These are phyloP conservation scores for Chrysolina haemoptera DNA, from an alignment of 2,888 invertebrate genomes.

Conservation along the genomic window DNA sequence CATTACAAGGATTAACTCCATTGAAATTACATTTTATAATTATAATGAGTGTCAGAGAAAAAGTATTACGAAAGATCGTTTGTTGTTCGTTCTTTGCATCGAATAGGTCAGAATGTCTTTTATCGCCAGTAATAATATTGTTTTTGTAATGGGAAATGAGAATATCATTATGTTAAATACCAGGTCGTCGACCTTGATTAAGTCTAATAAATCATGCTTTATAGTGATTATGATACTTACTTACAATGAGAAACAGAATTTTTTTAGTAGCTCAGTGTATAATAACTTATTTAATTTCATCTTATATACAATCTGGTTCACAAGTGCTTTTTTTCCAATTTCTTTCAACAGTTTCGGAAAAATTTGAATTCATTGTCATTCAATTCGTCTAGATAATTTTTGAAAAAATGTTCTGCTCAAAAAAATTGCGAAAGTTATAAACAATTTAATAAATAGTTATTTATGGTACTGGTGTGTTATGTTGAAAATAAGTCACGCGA, in stretches of 20 bases:
- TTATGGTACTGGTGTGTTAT: no score
- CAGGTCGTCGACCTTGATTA: slow-evolving; percentile 29
- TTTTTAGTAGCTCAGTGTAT: not conserved
- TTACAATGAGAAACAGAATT: not conserved
- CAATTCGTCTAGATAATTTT: no score
- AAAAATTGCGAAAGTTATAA: no score
- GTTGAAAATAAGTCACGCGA: no score
- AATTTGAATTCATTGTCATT: no score
- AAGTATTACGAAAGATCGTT: slow-evolving; percentile 1
- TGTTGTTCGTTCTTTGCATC: slow-evolving; percentile 3
- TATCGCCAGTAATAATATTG: slow-evolving; percentile 25
- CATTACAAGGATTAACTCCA: not conserved
- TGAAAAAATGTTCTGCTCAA: no score
- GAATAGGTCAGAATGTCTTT: slow-evolving; percentile 7
- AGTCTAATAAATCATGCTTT: slow-evolving; percentile 18
- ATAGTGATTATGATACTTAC: slow-evolving; percentile 24
- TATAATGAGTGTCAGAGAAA: not conserved
- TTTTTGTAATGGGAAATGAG: slow-evolving; percentile 19
- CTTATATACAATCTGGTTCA: no score
- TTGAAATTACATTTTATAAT: not conserved
- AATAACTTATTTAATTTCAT: not conserved
- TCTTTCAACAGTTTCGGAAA: no score
- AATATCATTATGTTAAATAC: slow-evolving; percentile 24
- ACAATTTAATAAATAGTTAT: no score
- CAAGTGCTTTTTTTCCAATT: no score